These are phyloP conservation scores for Pristionchus maxplancki DNA, from an alignment of 2,888 invertebrate genomes.

Conservation along the genomic window DNA sequence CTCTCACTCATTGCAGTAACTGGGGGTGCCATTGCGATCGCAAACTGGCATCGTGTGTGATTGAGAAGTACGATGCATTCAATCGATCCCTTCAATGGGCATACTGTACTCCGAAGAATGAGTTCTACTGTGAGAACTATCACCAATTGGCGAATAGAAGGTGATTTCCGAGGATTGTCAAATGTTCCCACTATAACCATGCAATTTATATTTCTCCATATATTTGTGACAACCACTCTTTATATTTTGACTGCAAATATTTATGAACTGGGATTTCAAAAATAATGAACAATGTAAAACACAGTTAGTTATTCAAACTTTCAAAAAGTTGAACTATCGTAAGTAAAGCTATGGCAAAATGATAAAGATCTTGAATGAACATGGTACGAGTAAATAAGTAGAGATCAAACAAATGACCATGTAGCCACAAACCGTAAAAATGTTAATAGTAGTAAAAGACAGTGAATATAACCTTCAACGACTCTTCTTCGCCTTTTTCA, in stretches of 20 bases:
- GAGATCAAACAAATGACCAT: neutral
- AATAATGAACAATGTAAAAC: neutral
- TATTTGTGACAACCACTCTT: neutral
- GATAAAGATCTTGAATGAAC: neutral
- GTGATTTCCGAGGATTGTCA: neutral
- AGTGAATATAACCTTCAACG: neutral
- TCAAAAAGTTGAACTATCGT: neutral
- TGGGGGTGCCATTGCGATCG: slow-evolving; percentile 57
- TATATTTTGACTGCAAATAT: neutral
- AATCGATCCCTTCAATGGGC: slow-evolving; percentile 54
- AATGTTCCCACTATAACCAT: neutral
- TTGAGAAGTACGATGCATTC: slow-evolving; percentile 54
- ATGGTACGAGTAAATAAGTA: neutral
- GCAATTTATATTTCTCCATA: neutral
- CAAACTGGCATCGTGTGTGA: slow-evolving; percentile 56
- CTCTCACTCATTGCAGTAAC: slow-evolving; percentile 51
- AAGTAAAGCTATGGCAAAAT: neutral
- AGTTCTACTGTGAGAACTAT: slow-evolving; percentile 56
- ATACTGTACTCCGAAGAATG: slow-evolving; percentile 56
- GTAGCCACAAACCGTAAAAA: neutral
- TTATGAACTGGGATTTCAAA: neutral
- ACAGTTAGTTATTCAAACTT: neutral
- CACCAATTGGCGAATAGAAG: slow-evolving; percentile 31
- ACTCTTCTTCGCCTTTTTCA: neutral
- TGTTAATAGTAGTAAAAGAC: neutral